Evolutionary conservation across 2,797 vertebrate species (phyloP).

Genomic region (Lutjanus campechanus): DNA sequence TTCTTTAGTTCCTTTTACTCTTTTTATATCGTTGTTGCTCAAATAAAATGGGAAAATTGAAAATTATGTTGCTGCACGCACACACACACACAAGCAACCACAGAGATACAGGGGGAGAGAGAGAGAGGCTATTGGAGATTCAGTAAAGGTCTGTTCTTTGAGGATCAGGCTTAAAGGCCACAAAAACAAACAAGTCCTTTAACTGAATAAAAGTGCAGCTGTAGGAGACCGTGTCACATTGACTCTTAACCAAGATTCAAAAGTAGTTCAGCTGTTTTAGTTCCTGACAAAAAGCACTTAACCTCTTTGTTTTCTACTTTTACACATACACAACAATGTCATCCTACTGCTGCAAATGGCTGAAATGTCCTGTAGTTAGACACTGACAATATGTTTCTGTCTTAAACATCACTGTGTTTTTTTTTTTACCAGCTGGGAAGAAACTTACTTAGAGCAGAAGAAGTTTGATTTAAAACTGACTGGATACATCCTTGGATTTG

Average conservation of each 20-base stretch:
- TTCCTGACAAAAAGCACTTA: not conserved
- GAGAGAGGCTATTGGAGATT: not conserved
- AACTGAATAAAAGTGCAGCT: too few species aligned
- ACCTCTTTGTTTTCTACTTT: not conserved
- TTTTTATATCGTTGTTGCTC: too few species aligned
- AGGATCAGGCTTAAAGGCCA: not conserved
- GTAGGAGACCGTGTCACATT: not conserved
- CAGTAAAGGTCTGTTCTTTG: not conserved
- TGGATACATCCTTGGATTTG: not conserved
- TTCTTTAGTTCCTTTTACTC: not conserved
- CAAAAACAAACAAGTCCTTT: conserved; percentile 5
- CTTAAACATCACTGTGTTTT: not conserved
- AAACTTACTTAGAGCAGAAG: not conserved
- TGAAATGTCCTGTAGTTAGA: too few species aligned
- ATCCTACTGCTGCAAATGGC: not conserved
- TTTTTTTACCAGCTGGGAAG: not conserved
- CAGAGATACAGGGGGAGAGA: too few species aligned
- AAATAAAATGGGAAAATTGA: too few species aligned
- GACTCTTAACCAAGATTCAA: too few species aligned
- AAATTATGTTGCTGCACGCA: too few species aligned
- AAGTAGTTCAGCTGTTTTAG: too few species aligned
- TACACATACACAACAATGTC: not conserved
- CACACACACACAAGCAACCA: too few species aligned
- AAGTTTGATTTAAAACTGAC: not conserved
- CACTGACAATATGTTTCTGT: not conserved